A percentile compares a stretch with the other conserved stretches of the same genome.
These are phyloP conservation scores for Suillia variegata DNA, from an alignment of 2,888 invertebrate species.

Conservation along the genomic window DNA sequence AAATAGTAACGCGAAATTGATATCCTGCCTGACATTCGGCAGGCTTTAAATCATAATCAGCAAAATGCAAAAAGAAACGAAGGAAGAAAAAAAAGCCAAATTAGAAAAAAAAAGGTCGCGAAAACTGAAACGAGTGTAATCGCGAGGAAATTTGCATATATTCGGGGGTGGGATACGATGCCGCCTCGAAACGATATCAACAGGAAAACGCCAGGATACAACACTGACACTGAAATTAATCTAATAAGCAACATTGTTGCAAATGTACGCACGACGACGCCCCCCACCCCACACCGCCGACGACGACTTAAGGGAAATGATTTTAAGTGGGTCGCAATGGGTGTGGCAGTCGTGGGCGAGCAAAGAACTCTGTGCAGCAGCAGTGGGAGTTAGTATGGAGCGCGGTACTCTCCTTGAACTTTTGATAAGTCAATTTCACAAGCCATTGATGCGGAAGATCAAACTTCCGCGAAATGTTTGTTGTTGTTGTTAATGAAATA, in stretches of 20 bases:
- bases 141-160: constrained; percentile 22
- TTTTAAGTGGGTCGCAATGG: constrained; percentile 6
- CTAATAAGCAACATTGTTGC: constrained; percentile 56
- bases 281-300: too few species aligned
- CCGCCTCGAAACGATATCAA: background rate
- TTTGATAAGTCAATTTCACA: constrained; percentile 57
- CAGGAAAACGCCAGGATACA: constrained; percentile 17
- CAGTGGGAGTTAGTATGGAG: too few species aligned
- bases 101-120: constrained; percentile 18
- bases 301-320: constrained; percentile 14
- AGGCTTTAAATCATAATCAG: constrained; percentile 56
- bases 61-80: constrained; percentile 42
- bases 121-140: constrained; percentile 40
- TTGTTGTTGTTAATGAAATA: constrained; percentile 51
- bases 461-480: constrained; percentile 50
- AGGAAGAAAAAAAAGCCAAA: constrained; percentile 2
- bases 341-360: background rate
- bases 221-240: constrained; percentile 52
- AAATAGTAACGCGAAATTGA: constrained; percentile 49
- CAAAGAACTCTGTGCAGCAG: background rate
- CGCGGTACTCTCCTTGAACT: too few species aligned
- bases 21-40: constrained; percentile 49
- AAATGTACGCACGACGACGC: constrained; percentile 7
- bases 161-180: constrained; percentile 29
- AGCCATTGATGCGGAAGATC: constrained; percentile 60